Evolutionary conservation across 2,888 invertebrate species (phyloP).

Genomic region (Seira ritae): DNA sequence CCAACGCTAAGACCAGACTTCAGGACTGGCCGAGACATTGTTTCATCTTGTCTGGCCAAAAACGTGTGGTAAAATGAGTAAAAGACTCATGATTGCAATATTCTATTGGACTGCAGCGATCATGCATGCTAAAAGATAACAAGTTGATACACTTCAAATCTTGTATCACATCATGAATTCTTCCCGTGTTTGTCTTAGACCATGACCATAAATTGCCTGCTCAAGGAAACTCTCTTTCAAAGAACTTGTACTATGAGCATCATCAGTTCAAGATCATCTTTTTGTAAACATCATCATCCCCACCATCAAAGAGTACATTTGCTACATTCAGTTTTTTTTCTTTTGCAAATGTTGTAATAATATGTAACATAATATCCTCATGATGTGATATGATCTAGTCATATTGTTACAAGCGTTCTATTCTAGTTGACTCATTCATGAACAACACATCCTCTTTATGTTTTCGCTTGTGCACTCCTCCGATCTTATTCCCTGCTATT

Average conservation of each 20-base stretch:
- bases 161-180: no score
- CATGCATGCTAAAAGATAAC: no score
- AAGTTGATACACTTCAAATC: no score
- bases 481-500: constrained; percentile 24
- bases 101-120: no score
- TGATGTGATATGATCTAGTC: constrained; percentile 32
- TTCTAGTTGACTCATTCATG: constrained; percentile 33
- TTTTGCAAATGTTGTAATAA: background rate
- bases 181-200: no score
- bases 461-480: background rate
- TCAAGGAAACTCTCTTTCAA: background rate
- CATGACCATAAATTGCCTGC: background rate
- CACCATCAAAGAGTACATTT: background rate
- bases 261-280: no score
- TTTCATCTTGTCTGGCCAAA: no score
- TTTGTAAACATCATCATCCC: background rate
- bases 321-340: background rate
- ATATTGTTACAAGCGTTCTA: background rate
- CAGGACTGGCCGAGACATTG: no score
- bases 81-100: no score
- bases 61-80: no score
- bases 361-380: constrained; percentile 1
- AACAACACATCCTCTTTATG: constrained; percentile 10
- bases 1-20: no score
- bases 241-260: background rate